Evolutionary conservation across 2,113 vertebrate genomes (phyloP).

Genomic region (Okapia johnstoni): DNA sequence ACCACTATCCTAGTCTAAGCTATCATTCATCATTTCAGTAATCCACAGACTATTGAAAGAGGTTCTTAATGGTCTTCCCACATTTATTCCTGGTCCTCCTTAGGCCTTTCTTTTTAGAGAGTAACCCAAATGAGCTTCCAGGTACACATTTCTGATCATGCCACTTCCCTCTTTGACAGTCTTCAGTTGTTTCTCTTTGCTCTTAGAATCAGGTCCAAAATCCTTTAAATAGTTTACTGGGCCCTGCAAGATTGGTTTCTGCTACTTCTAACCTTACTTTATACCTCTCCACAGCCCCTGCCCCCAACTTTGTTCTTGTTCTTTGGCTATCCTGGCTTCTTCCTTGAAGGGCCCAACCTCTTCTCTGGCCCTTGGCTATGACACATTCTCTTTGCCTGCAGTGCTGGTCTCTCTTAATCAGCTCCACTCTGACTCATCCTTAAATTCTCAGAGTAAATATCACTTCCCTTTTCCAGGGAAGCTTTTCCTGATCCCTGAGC

Average conservation of each 20-base stretch:
- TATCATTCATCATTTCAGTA: not conserved
- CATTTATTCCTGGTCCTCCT: not conserved
- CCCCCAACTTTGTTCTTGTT: not conserved
- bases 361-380: not conserved
- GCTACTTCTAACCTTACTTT: not conserved
- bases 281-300: not conserved
- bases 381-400: not conserved
- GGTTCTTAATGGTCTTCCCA: not conserved
- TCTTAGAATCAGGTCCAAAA: not conserved
- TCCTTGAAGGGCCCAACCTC: not conserved
- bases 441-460: not conserved
- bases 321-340: not conserved
- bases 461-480: not conserved
- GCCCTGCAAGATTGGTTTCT: not conserved
- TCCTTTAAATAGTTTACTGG: not conserved
- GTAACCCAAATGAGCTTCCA: not conserved
- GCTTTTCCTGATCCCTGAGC: not conserved
- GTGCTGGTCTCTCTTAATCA: not conserved
- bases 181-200: not conserved
- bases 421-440: not conserved
- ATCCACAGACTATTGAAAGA: not conserved
- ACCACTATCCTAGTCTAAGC: not conserved
- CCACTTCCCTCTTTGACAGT: not conserved
- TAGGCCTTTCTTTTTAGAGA: not conserved
- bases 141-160: not conserved